A percentile compares a stretch with the other conserved stretches of the same genome.
Evolutionary conservation across 1,140 invertebrate genomes (phyloP).

Genomic region (Oryzaephilus surinamensis): DNA sequence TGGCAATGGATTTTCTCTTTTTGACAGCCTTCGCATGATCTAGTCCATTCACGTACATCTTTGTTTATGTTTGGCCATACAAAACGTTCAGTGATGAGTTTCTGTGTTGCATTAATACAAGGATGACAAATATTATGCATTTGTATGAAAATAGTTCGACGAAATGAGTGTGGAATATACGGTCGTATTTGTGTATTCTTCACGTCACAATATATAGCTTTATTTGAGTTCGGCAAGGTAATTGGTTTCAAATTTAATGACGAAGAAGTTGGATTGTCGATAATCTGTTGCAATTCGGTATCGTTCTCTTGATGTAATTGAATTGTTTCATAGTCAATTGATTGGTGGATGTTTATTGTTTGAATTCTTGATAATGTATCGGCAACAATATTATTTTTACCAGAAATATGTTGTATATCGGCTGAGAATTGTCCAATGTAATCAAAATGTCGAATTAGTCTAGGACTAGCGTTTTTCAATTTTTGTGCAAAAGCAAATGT

Average conservation of each 20-base stretch:
- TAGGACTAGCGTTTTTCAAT: constrained; percentile 16
- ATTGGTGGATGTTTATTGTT: too few species aligned
- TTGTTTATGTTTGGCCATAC: constrained; percentile 22
- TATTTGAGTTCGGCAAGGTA: too few species aligned
- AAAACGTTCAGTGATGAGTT: constrained; percentile 13
- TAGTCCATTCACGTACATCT: constrained; percentile 18
- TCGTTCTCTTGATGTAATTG: too few species aligned
- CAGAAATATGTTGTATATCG: constrained; percentile 29
- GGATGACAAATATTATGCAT: constrained; percentile 23
- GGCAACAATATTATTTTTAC: constrained; percentile 23
- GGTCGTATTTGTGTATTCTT: constrained; percentile 18
- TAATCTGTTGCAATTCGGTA: too few species aligned
- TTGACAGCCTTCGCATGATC: constrained; percentile 26
- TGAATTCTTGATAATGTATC: constrained; percentile 28
- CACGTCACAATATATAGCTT: constrained; percentile 7
- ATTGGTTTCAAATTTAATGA: too few species aligned
- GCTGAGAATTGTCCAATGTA: constrained; percentile 21
- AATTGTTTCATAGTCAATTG: too few species aligned
- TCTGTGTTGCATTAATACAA: constrained; percentile 15
- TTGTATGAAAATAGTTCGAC: constrained; percentile 10
- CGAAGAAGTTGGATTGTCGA: too few species aligned
- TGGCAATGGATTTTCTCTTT: constrained; percentile 21
- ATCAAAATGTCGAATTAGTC: constrained; percentile 15
- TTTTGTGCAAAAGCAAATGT: too few species aligned
- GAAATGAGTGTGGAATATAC: constrained; percentile 16